A percentile compares a stretch with the other conserved stretches of the same genome.
phyloP scores from a whole-genome alignment of 2,113 vertebrate genomes.

The Tragelaphus scriptus region DNA sequence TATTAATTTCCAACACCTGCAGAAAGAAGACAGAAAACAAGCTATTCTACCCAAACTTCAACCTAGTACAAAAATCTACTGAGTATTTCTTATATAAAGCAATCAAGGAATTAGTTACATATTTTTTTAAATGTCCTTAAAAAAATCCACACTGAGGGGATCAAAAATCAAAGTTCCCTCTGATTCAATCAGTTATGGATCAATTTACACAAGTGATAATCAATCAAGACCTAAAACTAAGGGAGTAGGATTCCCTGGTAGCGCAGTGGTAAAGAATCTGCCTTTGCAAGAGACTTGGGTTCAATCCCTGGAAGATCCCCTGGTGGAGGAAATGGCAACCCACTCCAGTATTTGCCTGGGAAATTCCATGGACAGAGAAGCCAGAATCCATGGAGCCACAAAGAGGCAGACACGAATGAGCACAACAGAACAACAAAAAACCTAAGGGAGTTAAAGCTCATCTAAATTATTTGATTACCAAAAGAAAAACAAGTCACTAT shows the following conservation, averaged over 20 bases:
- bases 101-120: not conserved
- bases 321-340: not conserved
- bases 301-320: not conserved
- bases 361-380: not conserved
- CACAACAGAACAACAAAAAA: not conserved
- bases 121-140: not conserved
- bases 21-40: slow-evolving; percentile 51
- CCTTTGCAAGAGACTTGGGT: not conserved
- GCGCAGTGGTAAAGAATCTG: not conserved
- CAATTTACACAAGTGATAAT: not conserved
- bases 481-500: not conserved
- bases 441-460: not conserved
- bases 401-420: not conserved
- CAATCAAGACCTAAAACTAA: slow-evolving; percentile 13
- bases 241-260: not conserved
- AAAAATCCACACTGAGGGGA: not conserved
- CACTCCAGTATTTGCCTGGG: not conserved
- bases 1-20: slow-evolving; percentile 62
- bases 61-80: not conserved
- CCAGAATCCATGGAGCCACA: not conserved
- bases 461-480: not conserved
- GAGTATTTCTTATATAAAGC: not conserved
- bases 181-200: not conserved
- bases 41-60: not conserved
- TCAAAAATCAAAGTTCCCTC: not conserved